A percentile compares a stretch with the other conserved stretches of the same genome.
Conservation (phyloP, 2,888 invertebrate species). For the Eristalinus aeneus region DNA sequence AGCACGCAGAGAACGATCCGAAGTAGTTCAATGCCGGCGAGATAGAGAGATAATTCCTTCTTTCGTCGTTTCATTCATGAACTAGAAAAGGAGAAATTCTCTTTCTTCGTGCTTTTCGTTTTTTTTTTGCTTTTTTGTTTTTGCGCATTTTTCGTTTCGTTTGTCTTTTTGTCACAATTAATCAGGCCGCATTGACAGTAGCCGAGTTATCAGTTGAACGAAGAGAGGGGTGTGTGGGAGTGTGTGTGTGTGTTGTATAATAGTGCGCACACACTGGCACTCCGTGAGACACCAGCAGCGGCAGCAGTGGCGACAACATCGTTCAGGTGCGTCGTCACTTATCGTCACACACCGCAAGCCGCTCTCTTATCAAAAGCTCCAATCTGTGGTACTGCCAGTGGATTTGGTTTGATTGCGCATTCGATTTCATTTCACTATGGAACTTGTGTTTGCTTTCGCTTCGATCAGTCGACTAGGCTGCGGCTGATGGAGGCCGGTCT, state of each 20-base stretch:
- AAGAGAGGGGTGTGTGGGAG: conserved; percentile 4
- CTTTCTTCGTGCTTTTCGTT: conserved; percentile 7
- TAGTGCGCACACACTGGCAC: neutral
- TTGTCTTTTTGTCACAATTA: neutral
- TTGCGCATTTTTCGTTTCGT: neutral
- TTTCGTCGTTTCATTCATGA: conserved; percentile 46
- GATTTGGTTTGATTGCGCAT: neutral
- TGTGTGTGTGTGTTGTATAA: conserved; percentile 19
- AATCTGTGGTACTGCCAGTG: neutral
- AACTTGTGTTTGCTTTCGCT: neutral
- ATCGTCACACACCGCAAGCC: neutral
- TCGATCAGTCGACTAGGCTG: neutral
- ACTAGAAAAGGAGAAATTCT: conserved; percentile 52
- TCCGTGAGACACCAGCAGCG: neutral
- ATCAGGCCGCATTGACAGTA: conserved; percentile 21
- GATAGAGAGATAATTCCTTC: conserved; percentile 42
- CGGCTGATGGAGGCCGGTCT: too few species aligned
- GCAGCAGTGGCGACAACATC: neutral
- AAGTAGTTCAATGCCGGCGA: conserved; percentile 56
- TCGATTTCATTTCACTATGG: conserved; percentile 1
- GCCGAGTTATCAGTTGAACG: conserved; percentile 26
- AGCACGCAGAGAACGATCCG: neutral
- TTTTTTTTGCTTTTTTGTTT: too few species aligned
- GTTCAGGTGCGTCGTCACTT: neutral
- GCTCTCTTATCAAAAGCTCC: conserved; percentile 19